Base-by-base conservation (phyloP, 23 tunicate species). In the Diplosoma virens region DNA sequence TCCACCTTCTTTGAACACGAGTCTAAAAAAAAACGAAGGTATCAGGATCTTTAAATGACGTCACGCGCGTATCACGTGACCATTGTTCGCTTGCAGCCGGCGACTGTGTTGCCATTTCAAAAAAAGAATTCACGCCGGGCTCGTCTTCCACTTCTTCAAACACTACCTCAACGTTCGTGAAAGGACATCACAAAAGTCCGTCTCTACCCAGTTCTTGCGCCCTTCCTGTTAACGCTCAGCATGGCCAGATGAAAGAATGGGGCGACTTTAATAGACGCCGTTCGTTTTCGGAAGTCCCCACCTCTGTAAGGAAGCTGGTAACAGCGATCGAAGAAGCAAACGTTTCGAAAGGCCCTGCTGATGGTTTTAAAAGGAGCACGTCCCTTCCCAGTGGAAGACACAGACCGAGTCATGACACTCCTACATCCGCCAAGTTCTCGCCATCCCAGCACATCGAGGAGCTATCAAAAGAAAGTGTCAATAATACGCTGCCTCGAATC, bases 151-250 rank as follows among this genome's bases (percentile, higher is more conserved):
- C n/a, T n/a, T n/a, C n/a, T n/a, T n/a, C n/a, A n/a, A n/a, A n/a
- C n/a, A n/a, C n/a, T n/a, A n/a, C n/a, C n/a, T n/a, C n/a, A n/a
- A 24, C 53, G 18, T 81, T 81, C 50, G 63, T 46, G 9, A 81
- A 81, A 72, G 86, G 86, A 16, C 86, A 81, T 79, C 79, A 81
- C 47, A 81, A 81, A 59, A 81, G 79, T 21, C 24, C 34, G 1
- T 81, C 86, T 25, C 61, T 81, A 11, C 86, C 86, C 18, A 79
- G 79, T 23, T 20, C 54, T 33, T 47, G 0, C 30, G 33, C 67
- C 3, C 26, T 21, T 1, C 77, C 37, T 33, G 54, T 37, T 1
- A 32, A 33, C 18, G 27, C 34, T 1, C 70, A 58, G 21, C 4
- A 16, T 33, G 32, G 31, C 0, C 22, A 7, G 25, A 28, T 34